These are phyloP conservation scores for Baryphthengus martii DNA, from an alignment of 2,113 vertebrate species.

Conservation along the genomic window DNA sequence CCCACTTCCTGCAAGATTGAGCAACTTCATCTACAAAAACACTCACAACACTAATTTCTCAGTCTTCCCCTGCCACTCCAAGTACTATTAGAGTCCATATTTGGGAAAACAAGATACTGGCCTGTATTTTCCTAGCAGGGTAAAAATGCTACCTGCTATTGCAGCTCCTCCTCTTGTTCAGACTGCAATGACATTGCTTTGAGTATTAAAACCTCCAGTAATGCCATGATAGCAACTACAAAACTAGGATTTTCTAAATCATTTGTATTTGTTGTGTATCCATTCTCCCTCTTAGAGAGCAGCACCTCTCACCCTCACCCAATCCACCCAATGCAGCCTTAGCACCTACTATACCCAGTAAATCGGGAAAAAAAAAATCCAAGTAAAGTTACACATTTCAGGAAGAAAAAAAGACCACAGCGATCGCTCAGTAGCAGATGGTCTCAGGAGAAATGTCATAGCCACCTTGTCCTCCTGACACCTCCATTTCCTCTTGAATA, in stretches of 20 bases:
- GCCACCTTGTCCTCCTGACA: neutral
- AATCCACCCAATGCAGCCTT: neutral
- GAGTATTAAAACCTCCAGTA: neutral
- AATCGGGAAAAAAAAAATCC: neutral
- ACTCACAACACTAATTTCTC: neutral
- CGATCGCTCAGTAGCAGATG: neutral
- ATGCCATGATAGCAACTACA: neutral
- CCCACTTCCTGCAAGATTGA: neutral
- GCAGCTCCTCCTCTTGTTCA: neutral
- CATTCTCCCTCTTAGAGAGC: neutral
- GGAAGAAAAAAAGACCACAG: neutral
- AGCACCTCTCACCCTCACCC: neutral
- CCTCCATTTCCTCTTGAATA: neutral
- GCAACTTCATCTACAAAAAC: neutral
- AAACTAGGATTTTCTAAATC: neutral
- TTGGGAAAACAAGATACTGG: neutral
- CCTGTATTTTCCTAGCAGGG: neutral
- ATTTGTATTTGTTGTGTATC: neutral
- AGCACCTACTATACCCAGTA: neutral
- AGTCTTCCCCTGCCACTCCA: neutral
- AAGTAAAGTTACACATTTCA: neutral
- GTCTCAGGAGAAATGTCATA: neutral
- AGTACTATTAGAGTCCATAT: neutral
- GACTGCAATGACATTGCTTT: neutral
- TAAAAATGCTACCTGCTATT: neutral